Evolutionary conservation across 2,797 vertebrate genomes (phyloP).

Genomic region (Sandelia bainsii): DNA sequence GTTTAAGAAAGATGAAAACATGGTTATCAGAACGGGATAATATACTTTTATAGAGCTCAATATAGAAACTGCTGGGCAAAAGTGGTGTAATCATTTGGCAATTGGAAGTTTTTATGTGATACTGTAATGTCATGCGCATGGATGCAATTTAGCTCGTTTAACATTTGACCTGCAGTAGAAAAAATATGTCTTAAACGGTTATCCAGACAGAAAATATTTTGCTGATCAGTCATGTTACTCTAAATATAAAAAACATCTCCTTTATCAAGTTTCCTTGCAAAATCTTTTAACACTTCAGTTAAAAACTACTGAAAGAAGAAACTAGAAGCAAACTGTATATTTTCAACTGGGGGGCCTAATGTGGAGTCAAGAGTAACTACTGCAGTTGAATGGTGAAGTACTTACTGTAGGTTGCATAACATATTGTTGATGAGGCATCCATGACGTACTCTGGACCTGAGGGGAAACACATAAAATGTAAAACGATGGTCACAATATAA

Average conservation of each 20-base stretch:
- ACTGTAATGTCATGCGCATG: conserved; percentile 16
- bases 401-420: conserved; percentile 99
- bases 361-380: conserved; percentile 12
- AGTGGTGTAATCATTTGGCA: conserved; percentile 48
- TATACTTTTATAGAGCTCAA: conserved; percentile 35
- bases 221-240: conserved; percentile 12
- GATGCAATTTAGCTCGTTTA: conserved; percentile 34
- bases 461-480: conserved; percentile 83
- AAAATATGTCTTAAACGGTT: conserved; percentile 40
- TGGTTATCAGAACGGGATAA: conserved; percentile 46
- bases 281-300: conserved; percentile 21
- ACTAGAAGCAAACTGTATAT: conserved; percentile 3
- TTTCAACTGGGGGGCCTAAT: neutral
- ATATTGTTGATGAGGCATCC: conserved; percentile 99
- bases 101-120: conserved; percentile 34
- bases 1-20: conserved; percentile 48
- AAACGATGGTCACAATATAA: conserved; percentile 38
- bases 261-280: conserved; percentile 25
- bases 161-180: conserved; percentile 37
- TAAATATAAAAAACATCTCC: conserved; percentile 31
- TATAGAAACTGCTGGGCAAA: conserved; percentile 43
- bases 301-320: conserved; percentile 8
- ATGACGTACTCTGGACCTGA: conserved; percentile 99
- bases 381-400: conserved; percentile 64
- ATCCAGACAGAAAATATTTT: conserved; percentile 45